Percentiles rank a stretch among this genome's conserved stretches.
These are phyloP conservation scores for Capra hircus DNA, from an alignment of 2,113 vertebrate genomes.

Conservation along the genomic window DNA sequence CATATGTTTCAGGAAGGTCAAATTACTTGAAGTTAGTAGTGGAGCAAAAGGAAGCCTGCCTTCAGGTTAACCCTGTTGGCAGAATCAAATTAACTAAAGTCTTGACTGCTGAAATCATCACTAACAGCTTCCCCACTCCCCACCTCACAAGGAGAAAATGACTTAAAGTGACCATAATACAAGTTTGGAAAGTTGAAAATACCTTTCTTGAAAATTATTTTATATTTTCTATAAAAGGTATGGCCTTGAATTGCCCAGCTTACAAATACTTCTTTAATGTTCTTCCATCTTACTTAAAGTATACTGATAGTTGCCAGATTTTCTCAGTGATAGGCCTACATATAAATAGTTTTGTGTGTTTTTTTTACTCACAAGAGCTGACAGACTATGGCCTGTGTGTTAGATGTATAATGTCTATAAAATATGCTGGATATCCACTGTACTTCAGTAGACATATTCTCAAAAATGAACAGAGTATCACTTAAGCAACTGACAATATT, in stretches of 20 bases:
- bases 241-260: neutral
- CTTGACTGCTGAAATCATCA: neutral
- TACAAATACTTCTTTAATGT: neutral
- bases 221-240: neutral
- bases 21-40: neutral
- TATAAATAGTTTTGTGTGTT: neutral
- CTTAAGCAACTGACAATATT: neutral
- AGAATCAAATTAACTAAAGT: neutral
- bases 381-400: neutral
- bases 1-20: neutral
- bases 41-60: neutral
- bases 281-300: neutral
- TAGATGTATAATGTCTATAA: neutral
- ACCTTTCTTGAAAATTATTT: neutral
- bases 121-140: neutral
- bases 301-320: neutral
- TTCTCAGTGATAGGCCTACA: neutral
- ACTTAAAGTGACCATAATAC: neutral
- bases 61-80: neutral
- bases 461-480: neutral
- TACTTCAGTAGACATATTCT: neutral
- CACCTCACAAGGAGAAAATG: neutral
- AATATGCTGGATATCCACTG: neutral
- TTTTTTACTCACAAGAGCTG: neutral
- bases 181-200: neutral